These are phyloP conservation scores for Trichonephila clavipes DNA, from an alignment of 1,140 invertebrate genomes.

Conservation along the genomic window DNA sequence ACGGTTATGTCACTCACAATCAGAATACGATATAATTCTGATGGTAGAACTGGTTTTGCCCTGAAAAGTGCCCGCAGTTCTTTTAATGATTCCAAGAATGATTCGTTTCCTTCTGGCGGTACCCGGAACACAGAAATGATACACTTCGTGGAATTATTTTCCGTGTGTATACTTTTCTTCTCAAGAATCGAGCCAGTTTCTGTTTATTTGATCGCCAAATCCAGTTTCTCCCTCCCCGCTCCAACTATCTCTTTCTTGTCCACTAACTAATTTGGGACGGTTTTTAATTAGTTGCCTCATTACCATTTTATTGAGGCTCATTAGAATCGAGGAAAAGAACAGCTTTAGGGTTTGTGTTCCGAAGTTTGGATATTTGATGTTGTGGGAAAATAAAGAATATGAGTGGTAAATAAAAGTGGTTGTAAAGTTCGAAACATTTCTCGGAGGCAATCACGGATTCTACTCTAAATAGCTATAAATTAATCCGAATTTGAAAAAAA, in stretches of 20 bases:
- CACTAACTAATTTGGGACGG: background rate
- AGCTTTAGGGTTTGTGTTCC: background rate
- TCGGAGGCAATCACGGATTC: too few relatives aligned
- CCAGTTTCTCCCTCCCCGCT: background rate
- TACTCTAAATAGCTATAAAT: too few relatives aligned
- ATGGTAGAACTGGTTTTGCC: slow-evolving; percentile 20
- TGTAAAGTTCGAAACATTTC: too few relatives aligned
- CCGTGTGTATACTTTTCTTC: background rate
- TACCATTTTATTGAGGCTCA: background rate
- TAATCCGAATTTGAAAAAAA: too few relatives aligned
- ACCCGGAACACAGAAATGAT: slow-evolving; percentile 22
- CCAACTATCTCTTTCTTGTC: background rate
- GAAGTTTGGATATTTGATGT: background rate
- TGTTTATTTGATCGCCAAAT: background rate
- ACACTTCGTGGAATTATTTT: background rate
- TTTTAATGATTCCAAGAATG: slow-evolving; percentile 28
- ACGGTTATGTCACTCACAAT: slow-evolving; percentile 26
- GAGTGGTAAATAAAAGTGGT: too few relatives aligned
- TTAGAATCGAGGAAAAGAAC: background rate
- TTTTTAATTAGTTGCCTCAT: slow-evolving; percentile 12
- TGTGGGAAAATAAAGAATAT: background rate
- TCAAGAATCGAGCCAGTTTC: background rate
- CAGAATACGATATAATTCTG: slow-evolving; percentile 30
- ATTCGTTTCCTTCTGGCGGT: background rate
- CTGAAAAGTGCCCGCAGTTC: background rate